phyloP scores from a whole-genome alignment of 2,797 vertebrate genomes.

The Heteromormyrus szaboi region DNA sequence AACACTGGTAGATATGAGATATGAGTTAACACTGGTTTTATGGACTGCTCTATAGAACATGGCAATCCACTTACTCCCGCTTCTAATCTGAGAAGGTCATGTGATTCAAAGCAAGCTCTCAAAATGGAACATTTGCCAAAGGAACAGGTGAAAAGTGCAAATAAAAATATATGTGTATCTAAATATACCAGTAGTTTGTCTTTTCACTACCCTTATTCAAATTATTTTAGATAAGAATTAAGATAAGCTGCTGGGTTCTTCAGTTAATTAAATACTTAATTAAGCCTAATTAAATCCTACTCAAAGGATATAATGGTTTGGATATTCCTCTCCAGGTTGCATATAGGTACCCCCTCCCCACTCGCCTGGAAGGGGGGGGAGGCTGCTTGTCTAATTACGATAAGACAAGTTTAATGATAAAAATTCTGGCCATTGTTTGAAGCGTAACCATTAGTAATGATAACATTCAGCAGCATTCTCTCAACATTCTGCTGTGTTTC shows the following conservation, averaged over 20 bases:
- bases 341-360: not conserved
- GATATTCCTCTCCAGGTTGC: not conserved
- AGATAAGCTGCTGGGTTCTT: conserved; percentile 20
- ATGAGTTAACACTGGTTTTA: not conserved
- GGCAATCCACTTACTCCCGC: not conserved
- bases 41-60: not conserved
- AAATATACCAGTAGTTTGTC: not conserved
- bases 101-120: not conserved
- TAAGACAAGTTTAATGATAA: not conserved
- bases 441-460: not conserved
- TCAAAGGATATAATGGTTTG: not conserved
- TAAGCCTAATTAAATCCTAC: not conserved
- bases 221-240: conserved; percentile 18
- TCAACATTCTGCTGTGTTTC: not conserved
- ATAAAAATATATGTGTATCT: not conserved
- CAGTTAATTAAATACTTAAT: not conserved
- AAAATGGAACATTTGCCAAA: not conserved
- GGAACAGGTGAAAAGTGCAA: not conserved
- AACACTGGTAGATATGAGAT: not conserved
- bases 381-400: not conserved
- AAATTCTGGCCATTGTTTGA: not conserved
- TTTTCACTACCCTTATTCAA: conserved; percentile 30
- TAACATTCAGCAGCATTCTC: not conserved
- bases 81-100: not conserved
- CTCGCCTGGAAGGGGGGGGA: not conserved